Evolutionary conservation across 1,140 invertebrate species (phyloP).

Genomic region (Nasonia giraulti): DNA sequence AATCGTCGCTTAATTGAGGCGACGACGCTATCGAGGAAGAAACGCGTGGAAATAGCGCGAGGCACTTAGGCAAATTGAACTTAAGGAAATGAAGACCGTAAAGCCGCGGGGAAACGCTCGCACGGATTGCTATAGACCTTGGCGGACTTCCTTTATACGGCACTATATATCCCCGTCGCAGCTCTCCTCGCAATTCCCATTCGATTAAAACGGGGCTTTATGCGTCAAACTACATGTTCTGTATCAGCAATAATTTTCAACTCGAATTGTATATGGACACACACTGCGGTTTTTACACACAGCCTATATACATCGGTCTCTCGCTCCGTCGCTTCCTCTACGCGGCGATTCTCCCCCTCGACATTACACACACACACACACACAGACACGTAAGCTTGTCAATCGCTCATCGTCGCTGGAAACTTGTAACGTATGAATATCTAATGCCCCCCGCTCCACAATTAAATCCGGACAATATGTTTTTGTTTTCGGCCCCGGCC

Average conservation of each 20-base stretch:
- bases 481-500: slow-evolving; percentile 44
- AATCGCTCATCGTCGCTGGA: slow-evolving; percentile 40
- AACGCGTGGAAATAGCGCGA: not conserved
- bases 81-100: slow-evolving; percentile 61
- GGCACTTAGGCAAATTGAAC: slow-evolving; percentile 63
- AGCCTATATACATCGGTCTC: not conserved
- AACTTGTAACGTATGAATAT: slow-evolving; percentile 54
- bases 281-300: no score
- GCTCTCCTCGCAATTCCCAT: slow-evolving; percentile 6
- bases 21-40: not conserved
- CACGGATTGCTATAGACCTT: slow-evolving; percentile 56
- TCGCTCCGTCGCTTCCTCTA: not conserved
- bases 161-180: not conserved
- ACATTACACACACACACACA: not conserved
- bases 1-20: not conserved
- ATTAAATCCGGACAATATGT: slow-evolving; percentile 56
- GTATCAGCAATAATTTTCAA: no score
- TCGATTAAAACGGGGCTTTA: slow-evolving; percentile 36
- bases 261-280: no score
- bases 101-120: slow-evolving; percentile 45
- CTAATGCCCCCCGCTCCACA: slow-evolving; percentile 48
- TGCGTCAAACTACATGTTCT: not conserved
- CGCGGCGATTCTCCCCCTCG: slow-evolving; percentile 21
- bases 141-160: slow-evolving; percentile 38
- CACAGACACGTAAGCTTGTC: slow-evolving; percentile 8